Evolutionary conservation across 2,888 invertebrate species (phyloP), one percentile per base, ranked within the genome.

Genomic region (Ochropleura leucogaster): DNA sequence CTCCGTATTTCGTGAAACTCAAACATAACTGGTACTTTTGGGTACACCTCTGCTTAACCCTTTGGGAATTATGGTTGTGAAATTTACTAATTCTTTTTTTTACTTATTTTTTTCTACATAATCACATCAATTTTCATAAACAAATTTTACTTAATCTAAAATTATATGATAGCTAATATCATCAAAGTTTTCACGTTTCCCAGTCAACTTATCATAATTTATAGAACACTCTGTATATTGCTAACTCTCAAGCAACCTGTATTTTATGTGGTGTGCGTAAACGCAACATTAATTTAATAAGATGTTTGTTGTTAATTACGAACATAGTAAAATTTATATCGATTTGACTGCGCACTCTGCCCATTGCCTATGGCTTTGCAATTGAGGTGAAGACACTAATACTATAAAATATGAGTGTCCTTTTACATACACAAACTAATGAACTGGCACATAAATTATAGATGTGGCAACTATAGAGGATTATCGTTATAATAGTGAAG

Each of bases 391-490:
- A 68, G 62, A 74, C 57, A 60, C 74, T 65, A 74, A 83, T 70
- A 55, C 70, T 65, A 59, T 68, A 53, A 83, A 83, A 74, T 83
- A 83, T 68, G 63, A 70, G 30, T 74, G 40, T 79, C 83, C 80
- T 83, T 83, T 67, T 62, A 78, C 46, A 65, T 46, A 63, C 20
- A 59, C 18, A 57, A 74, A 59, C 55, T 83, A 79, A 81, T 78
- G 83, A 83, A 79, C 79, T 60, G 10, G 20, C 20, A 65, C 64
- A 80, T 83, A 80, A 78, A 80, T 83, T 59, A 62, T 68, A 20
- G 30, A 62, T 44, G 79, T 83, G 64, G 79, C 72, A 78, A 69
- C 66, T 63, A 57, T 55, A 68, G 68, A 63, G 65, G 72, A 77
- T 77, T 77, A 71, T 18, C 53, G 6, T 40, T 46, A 30, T 30